A percentile compares a stretch with the other conserved stretches of the same genome.
phyloP scores from a whole-genome alignment of 1,140 invertebrate genomes.

The Anoplolepis gracilipes region DNA sequence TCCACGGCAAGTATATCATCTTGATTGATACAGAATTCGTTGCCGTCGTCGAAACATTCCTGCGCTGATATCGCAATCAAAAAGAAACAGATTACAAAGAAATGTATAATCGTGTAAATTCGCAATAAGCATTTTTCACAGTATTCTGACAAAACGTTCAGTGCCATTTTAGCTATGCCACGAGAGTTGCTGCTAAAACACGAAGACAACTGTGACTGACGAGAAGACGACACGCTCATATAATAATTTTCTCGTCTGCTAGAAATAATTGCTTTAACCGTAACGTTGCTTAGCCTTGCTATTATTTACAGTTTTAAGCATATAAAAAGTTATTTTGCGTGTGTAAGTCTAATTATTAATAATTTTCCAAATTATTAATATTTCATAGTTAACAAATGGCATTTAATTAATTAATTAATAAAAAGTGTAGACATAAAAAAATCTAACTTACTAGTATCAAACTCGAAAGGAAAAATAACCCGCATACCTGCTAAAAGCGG shows the following conservation, averaged over 20 bases:
- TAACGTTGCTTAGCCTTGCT: slow-evolving; percentile 49
- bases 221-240: slow-evolving; percentile 67
- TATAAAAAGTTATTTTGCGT: background rate
- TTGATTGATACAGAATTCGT: slow-evolving; percentile 86
- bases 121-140: background rate
- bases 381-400: background rate
- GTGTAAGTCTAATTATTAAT: background rate
- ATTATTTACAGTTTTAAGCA: background rate
- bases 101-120: slow-evolving; percentile 49
- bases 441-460: background rate
- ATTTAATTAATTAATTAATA: background rate
- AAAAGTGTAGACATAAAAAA: background rate
- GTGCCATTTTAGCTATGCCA: background rate
- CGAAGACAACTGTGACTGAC: slow-evolving; percentile 56
- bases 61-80: slow-evolving; percentile 21
- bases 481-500: slow-evolving; percentile 58
- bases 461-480: slow-evolving; percentile 25
- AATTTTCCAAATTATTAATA: background rate
- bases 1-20: slow-evolving; percentile 88
- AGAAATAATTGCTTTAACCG: slow-evolving; percentile 77
- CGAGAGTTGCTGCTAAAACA: background rate
- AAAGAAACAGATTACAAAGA: slow-evolving; percentile 2
- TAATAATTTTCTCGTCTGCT: slow-evolving; percentile 61
- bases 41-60: slow-evolving; percentile 83
- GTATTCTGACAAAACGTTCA: background rate